Evolutionary conservation across 1,140 invertebrate species (phyloP).

Genomic region (Drosophila sproati): DNA sequence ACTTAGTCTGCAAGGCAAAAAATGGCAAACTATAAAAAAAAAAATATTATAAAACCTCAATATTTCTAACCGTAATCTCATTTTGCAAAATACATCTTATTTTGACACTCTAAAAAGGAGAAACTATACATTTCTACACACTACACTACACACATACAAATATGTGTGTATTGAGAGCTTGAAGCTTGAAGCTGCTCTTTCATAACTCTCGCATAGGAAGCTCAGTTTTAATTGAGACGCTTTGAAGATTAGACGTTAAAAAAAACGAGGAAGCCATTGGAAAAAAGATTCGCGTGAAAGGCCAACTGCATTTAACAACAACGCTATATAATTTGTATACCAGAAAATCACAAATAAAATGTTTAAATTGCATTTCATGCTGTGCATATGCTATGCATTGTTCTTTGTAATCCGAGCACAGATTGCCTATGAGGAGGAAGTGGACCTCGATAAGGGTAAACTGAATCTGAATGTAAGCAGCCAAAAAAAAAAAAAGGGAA

Average conservation of each 20-base stretch:
- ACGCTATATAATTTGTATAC: constrained; percentile 47
- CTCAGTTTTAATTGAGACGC: constrained; percentile 24
- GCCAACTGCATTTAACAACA: not conserved
- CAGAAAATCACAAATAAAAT: constrained; percentile 35
- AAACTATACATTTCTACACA: too few species aligned
- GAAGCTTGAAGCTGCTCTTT: constrained; percentile 2
- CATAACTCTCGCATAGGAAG: not conserved
- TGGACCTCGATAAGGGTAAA: constrained; percentile 75
- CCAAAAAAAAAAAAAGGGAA: not conserved
- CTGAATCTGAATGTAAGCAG: constrained; percentile 67
- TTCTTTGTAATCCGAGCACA: constrained; percentile 47
- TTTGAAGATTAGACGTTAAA: constrained; percentile 4
- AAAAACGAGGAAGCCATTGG: not conserved
- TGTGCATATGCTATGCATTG: constrained; percentile 48
- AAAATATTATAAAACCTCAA: too few species aligned
- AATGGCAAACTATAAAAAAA: too few species aligned
- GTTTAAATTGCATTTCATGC: constrained; percentile 38
- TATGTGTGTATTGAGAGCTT: not conserved
- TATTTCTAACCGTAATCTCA: not conserved
- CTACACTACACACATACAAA: not conserved
- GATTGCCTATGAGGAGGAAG: constrained; percentile 70
- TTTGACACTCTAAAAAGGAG: too few species aligned
- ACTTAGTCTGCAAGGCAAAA: too few species aligned
- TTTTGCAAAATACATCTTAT: too few species aligned
- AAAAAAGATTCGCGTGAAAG: not conserved